Base-by-base conservation (phyloP, 2,888 invertebrate genomes). In the Monopis laevigella region DNA sequence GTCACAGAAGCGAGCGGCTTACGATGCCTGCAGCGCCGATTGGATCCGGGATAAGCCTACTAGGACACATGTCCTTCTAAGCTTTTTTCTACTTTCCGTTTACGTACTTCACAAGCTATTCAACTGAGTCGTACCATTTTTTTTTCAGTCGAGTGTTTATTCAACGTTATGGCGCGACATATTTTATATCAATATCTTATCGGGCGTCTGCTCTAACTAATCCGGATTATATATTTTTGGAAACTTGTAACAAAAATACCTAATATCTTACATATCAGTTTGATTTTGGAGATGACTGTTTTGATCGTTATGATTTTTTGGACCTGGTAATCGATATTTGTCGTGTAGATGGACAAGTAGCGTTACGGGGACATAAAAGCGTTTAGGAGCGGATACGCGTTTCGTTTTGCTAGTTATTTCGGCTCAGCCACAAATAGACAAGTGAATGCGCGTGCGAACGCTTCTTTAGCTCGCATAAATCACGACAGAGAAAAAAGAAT, bases 401-500 rank as follows among this genome's bases (percentile, higher is more conserved):
- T 64, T 57, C 59, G 58, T 66, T 68, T 65, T 59, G 59, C 60
- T 54, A 60, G 66, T 65, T 70, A 69, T 70, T 70, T 69, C 53
- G 59, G 62, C 63, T 50, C 45, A 54, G 56, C 63, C 59, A 52
- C 58, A 71, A 74, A 71, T 68, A 73, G 65, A 69, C 53, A 59
- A 58, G 49, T 50, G 50, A 51, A 55, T 54, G 57, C 50, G 56
- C 50, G 53, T 56, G 54, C 58, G 55, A 61, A 62, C 60, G 62
- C 54, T 61, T 64, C 58, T 66, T 63, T 60, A 58, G 51, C 54
- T 45, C 54, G 53, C 56, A 58, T 66, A 64, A 65, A 68, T 62
- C 58, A 59, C 55, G 50, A 51, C 51, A 49, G 39, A 49, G 53
- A 59, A 65, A 61, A 62, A 64, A 59, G 46, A 54, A 61, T 59